Percentiles rank a stretch among this genome's conserved stretches.
Conservation (phyloP, 2,797 vertebrate genomes). For the Rallus crepitans region DNA sequence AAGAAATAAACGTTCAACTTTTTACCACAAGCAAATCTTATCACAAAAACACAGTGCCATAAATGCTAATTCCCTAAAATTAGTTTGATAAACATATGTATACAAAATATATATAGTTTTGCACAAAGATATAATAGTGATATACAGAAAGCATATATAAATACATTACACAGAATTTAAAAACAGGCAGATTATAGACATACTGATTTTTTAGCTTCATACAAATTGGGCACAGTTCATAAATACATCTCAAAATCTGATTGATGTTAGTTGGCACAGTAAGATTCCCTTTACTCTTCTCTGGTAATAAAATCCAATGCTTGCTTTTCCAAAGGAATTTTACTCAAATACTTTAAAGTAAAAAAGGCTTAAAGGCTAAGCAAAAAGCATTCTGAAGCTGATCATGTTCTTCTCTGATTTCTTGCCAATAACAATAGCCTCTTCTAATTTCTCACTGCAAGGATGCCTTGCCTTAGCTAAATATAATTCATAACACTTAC, state of each 20-base stretch:
- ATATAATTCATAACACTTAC: conserved; percentile 75
- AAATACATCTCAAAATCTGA: neutral
- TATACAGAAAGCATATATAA: conserved; percentile 8
- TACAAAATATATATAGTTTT: neutral
- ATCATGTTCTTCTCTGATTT: conserved; percentile 24
- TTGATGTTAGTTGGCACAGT: neutral
- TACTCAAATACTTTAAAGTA: neutral
- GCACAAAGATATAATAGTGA: neutral
- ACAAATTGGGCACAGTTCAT: neutral
- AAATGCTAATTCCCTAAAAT: conserved; percentile 1
- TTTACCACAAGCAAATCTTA: neutral
- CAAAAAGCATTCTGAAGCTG: conserved; percentile 25
- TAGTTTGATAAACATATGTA: neutral
- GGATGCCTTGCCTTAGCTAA: conserved; percentile 35
- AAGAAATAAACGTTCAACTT: conserved; percentile 4
- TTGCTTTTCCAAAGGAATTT: conserved; percentile 9
- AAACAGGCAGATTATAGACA: neutral
- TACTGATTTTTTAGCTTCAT: neutral
- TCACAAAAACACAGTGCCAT: neutral
- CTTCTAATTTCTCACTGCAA: conserved; percentile 57
- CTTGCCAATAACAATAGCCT: conserved; percentile 51
- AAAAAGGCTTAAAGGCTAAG: conserved; percentile 31
- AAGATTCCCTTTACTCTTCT: neutral
- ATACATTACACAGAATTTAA: neutral
- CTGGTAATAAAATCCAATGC: neutral